Base-by-base conservation (phyloP, 2,888 invertebrate species). In the Epistrophella euchroma region DNA sequence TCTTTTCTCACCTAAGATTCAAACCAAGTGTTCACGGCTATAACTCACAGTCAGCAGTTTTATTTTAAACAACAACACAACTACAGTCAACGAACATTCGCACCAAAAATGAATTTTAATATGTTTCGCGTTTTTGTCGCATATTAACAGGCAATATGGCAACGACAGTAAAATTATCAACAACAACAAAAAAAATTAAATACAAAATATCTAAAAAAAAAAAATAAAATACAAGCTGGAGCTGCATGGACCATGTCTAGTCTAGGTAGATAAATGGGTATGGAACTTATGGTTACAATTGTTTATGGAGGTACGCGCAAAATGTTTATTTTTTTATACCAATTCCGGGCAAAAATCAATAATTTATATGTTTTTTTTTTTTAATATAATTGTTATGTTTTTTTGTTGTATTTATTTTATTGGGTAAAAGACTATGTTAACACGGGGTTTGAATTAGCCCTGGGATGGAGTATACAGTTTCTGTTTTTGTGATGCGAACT, bases 91-190 rank as follows among this genome's bases (percentile, higher is more conserved):
- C 77, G 3, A 77, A 56, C 45, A 83, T 55, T 68, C 78, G 32
- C 13, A 45, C 83, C 83, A 84, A 84, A 84, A 79, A 47, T 56
- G 4, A 62, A 84, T 73, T 84, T 78, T 71, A 84, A 79, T 74
- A 68, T 52, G 58, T 19, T 73, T 58, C 72, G 60, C 78, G 56
- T 82, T 84, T 73, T 75, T 68, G 62, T 77, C 73, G 70, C 76
- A 77, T 73, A 86, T 78, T 86, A 82, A 81, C 77, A 74, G 62
- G 73, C 85, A 77, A 70, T 86, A 81, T 86, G 85, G 76, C 81
- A n/a, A 77, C 77, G 64, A 64, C 85, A 86, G 85, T 86, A 76
- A 81, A 81, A 81, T 86, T 86, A 86, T 86, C 77, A 68, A 84
- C 58, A 80, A 76, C 73, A 43, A 32, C 55, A 52, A 25, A n/a